Evolutionary conservation across 2,888 invertebrate species (phyloP), one percentile per base, ranked within the genome.

Genomic region (Euplexia lucipara): DNA sequence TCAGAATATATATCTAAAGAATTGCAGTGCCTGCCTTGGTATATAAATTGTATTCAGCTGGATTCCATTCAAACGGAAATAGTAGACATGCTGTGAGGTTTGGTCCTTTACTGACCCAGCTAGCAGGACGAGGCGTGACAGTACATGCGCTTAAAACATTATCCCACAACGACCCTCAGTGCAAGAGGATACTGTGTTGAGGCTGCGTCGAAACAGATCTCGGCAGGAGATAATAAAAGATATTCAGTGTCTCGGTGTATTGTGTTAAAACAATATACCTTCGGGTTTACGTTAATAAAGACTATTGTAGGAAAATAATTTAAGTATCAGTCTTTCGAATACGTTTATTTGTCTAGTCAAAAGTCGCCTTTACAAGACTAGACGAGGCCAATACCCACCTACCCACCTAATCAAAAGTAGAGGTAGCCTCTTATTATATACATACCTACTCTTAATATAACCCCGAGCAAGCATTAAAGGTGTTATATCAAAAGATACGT

Each of bases 141-240:
- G n/a, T 34, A 35, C 61, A 69, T 44, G 35, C 39, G 39, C 20
- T 35, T n/a, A 30, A n/a, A 10, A 30, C 49, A 70, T 70, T 61
- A 61, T 22, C 18, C 3, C 30, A 9, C 20, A 20, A 14, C 6
- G 30, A 10, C n/a, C n/a, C n/a, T n/a, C n/a, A n/a, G n/a, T n/a
- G n/a, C n/a, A n/a, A n/a, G n/a, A n/a, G n/a, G n/a, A n/a, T n/a
- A n/a, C n/a, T n/a, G n/a, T n/a, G n/a, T n/a, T n/a, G n/a, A n/a
- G n/a, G n/a, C n/a, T n/a, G 10, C 20, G 51, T 35, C 16, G 4
- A 16, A 9, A 9, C 26, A 30, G 51, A 51, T 1, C 41, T 20
- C 16, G 2, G 5, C 1, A 20, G 6, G n/a, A n/a, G n/a, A n/a
- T 6, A 12, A 12, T 12, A 12, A 26, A 30, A 63, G 7, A 35